Base-by-base conservation (phyloP, 2,888 invertebrate genomes). In the Meiosimyza decipiens region DNA sequence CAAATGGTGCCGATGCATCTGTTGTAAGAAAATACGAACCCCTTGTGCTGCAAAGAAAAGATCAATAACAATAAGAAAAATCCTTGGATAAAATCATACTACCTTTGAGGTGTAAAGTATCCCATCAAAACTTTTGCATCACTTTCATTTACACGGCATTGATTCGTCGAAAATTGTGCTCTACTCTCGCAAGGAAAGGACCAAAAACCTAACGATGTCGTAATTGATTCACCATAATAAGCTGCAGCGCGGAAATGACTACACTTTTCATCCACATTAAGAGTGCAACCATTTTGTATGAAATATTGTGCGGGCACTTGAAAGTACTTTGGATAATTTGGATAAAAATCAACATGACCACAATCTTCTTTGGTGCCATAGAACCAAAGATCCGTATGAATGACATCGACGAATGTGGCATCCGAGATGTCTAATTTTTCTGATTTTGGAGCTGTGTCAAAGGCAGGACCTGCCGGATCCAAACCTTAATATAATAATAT, bases 381-480 rank as follows among this genome's bases (percentile, higher is more conserved):
- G 72, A 88, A 85, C 71, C 90, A 80, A 0, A 89, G 88, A 81
- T 92, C 91, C 0, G 92, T 91, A 77, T 92, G 92, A 13, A 92
- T 88, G 1, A 91, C 88, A 78, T 92, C 92, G 0, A 92, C 91
- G 76, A 90, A 91, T 1, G 88, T 85, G 0, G 91, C 92, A 80
- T 92, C 92, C 1, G 83, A 82, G 9, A 84, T 77, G 80, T 91
- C 91, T n/a, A 92, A 78, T 79, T 90, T 90, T 54, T 86, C 88
- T 0, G 83, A 83, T 0, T 75, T 73, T 69, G 88, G 86, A 0
- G 80, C 82, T 0, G 88, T 88, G 12, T 88, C 88, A 77, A 91
- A 92, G 0, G 91, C 82, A 0, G 92, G 92, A 76, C 90, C 83
- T 0, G 92, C 92, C 0, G 92, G 92, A 82, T 92, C 92, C 7